Conservation (phyloP, 1,140 invertebrate genomes). For the Drosophila hydei region DNA sequence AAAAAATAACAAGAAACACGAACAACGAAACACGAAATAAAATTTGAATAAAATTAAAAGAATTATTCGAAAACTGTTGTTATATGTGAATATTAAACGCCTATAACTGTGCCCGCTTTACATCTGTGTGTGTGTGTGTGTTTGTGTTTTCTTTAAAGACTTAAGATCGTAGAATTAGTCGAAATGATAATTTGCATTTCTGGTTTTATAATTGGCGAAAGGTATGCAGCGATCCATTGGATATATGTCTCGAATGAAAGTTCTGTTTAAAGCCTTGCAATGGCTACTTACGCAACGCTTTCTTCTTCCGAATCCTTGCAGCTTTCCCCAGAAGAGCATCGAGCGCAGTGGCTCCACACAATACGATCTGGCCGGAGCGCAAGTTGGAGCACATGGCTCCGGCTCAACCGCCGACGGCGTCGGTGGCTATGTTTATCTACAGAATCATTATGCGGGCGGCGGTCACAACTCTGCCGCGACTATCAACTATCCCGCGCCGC, state of each 20-base stretch:
- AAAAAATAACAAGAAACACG: not conserved
- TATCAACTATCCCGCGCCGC: conserved; percentile 76
- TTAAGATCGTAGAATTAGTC: conserved; percentile 13
- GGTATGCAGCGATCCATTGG: conserved; percentile 79
- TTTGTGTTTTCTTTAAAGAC: conserved; percentile 16
- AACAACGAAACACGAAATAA: conserved; percentile 8
- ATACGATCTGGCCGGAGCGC: conserved; percentile 70
- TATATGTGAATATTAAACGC: conserved; percentile 38
- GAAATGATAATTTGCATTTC: conserved; percentile 88
- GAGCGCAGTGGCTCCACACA: conserved; percentile 80
- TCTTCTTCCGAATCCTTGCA: conserved; percentile 44
- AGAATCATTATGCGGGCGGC: conserved; percentile 81
- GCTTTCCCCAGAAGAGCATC: conserved; percentile 83
- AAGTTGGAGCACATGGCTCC: conserved; percentile 49
- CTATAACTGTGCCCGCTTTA: conserved; percentile 44
- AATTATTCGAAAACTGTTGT: conserved; percentile 26
- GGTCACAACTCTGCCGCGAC: conserved; percentile 65
- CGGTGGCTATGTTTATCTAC: conserved; percentile 82
- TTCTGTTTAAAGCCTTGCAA: conserved; percentile 32
- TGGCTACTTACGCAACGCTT: not conserved
- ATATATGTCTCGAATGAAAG: conserved; percentile 51
- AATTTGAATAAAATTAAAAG: conserved; percentile 63
- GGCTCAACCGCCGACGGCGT: conserved; percentile 60
- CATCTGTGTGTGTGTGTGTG: conserved; percentile 1
- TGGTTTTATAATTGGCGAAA: conserved; percentile 87